Evolutionary conservation across 2,113 vertebrate species (phyloP).

Genomic region (Esox niger): DNA sequence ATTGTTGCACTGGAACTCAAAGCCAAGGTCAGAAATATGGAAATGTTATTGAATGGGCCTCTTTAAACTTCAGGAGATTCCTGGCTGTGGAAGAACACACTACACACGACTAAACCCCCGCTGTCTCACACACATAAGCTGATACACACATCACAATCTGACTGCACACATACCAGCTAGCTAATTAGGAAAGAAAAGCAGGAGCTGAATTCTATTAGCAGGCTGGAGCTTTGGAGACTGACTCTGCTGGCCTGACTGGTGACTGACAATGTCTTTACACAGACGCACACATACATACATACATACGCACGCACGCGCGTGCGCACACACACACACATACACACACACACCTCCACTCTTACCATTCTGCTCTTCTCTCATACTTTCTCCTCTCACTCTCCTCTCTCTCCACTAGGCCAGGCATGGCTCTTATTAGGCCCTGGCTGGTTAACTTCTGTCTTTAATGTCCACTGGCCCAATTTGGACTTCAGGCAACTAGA

Average conservation of each 20-base stretch:
- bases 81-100: not conserved
- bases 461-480: constrained; percentile 74
- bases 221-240: constrained; percentile 58
- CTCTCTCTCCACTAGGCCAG: constrained; percentile 31
- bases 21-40: not conserved
- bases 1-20: constrained; percentile 5
- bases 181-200: constrained; percentile 69
- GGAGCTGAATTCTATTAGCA: constrained; percentile 76
- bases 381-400: not conserved
- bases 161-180: constrained; percentile 43
- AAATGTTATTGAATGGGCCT: constrained; percentile 1
- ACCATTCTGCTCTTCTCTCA: not conserved
- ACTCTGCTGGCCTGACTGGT: not conserved
- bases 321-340: too few relatives aligned
- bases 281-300: too few relatives aligned
- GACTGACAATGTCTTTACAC: constrained; percentile 28
- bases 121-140: constrained; percentile 19
- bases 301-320: constrained; percentile 60
- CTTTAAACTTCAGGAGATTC: constrained; percentile 13
- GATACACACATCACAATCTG: constrained; percentile 31
- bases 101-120: not conserved
- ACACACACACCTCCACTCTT: constrained; percentile 62
- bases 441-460: constrained; percentile 58
- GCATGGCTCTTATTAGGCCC: constrained; percentile 76
- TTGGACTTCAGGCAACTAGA: constrained; percentile 66